Conservation (phyloP, 35 echinoderm and acorn worm genomes). For the Lytechinus pictus region DNA sequence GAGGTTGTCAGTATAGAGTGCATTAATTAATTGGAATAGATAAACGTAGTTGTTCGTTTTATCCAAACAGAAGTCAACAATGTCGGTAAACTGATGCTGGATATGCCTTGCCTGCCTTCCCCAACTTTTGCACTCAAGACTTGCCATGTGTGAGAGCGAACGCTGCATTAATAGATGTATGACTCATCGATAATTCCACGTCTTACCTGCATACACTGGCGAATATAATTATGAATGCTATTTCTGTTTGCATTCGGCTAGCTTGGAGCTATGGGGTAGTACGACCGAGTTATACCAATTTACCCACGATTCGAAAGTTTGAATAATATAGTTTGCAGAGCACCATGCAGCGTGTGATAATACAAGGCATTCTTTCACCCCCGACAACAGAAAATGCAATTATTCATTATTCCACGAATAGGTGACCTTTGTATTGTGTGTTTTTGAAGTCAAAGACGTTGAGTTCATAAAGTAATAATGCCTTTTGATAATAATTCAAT, state of each 20-base stretch:
- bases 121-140: background rate
- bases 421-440: background rate
- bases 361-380: background rate
- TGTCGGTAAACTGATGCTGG: background rate
- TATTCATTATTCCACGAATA: background rate
- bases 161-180: background rate
- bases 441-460: background rate
- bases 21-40: background rate
- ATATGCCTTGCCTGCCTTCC: background rate
- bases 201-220: background rate
- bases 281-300: background rate
- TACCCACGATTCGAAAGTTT: background rate
- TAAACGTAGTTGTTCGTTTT: background rate
- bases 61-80: background rate
- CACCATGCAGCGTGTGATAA: background rate
- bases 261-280: background rate
- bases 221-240: conserved; percentile 6
- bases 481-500: background rate
- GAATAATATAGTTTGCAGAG: background rate
- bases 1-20: background rate
- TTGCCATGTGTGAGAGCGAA: background rate
- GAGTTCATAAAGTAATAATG: background rate
- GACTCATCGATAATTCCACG: conserved; percentile 9
- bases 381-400: background rate
- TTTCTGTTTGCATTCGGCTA: background rate